Percentiles rank a stretch among this genome's conserved stretches.
Evolutionary conservation across 2,113 vertebrate genomes (phyloP).

Genomic region (Eira barbara): DNA sequence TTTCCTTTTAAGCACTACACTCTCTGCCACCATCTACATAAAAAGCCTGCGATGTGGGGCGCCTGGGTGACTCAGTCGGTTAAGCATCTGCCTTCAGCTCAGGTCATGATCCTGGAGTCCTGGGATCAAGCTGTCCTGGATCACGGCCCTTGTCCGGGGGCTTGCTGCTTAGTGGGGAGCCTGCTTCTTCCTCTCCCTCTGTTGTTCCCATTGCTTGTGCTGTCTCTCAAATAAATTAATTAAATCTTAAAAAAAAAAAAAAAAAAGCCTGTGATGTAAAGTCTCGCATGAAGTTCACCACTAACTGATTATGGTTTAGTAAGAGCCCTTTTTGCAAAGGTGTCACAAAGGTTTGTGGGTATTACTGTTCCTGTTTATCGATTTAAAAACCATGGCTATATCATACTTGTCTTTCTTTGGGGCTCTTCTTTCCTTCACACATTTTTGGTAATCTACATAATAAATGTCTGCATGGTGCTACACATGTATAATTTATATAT

Average conservation of each 20-base stretch:
- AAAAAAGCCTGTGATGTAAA: too few species aligned
- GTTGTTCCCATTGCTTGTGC: too few species aligned
- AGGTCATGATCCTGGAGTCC: neutral
- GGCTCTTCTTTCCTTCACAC: neutral
- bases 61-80: neutral
- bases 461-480: neutral
- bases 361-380: neutral
- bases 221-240: too few species aligned
- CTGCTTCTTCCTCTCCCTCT: too few species aligned
- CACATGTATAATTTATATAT: neutral
- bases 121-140: neutral
- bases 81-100: neutral
- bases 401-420: neutral
- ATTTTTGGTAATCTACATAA: neutral
- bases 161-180: too few species aligned
- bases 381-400: neutral
- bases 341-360: neutral
- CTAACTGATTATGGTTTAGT: neutral
- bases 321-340: neutral
- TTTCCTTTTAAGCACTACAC: neutral
- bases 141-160: neutral
- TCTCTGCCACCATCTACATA: neutral
- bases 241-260: too few species aligned
- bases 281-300: neutral
- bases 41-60: neutral